These are phyloP conservation scores for Oryzaephilus surinamensis DNA, from an alignment of 1,140 invertebrate genomes.

Conservation along the genomic window DNA sequence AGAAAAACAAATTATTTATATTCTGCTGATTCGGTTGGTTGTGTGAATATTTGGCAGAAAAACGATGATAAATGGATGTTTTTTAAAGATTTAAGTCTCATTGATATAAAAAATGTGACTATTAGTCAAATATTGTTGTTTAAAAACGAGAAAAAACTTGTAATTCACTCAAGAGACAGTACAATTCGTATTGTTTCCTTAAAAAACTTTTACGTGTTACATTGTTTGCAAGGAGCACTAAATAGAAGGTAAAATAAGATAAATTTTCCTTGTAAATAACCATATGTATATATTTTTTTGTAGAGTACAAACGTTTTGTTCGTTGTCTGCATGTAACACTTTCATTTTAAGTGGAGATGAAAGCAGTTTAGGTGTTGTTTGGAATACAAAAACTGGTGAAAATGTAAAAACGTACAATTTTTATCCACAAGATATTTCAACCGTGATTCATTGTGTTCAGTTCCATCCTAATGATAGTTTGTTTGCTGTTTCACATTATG, in stretches of 20 bases:
- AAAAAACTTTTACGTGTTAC: constrained; percentile 16
- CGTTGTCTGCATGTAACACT: constrained; percentile 15
- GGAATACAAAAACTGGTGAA: constrained; percentile 20
- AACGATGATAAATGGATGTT: constrained; percentile 19
- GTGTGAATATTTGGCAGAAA: constrained; percentile 27
- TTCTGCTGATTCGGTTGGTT: constrained; percentile 26
- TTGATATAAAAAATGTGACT: constrained; percentile 22
- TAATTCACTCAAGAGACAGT: constrained; percentile 29
- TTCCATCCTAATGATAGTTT: constrained; percentile 20
- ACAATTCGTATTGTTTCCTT: constrained; percentile 24
- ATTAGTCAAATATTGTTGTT: constrained; percentile 31
- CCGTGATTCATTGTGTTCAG: constrained; percentile 14
- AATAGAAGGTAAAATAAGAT: constrained; percentile 13
- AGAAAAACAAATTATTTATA: constrained; percentile 19
- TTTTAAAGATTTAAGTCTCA: constrained; percentile 21
- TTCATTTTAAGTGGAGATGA: constrained; percentile 18
- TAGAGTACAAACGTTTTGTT: constrained; percentile 20
- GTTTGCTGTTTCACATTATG: constrained; percentile 18
- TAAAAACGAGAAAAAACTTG: constrained; percentile 21
- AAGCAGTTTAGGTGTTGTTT: constrained; percentile 18
- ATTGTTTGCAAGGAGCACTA: constrained; percentile 19
- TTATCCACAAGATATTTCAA: constrained; percentile 7
- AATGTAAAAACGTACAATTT: constrained; percentile 12
- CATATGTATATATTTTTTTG: constrained; percentile 9
- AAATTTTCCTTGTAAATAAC: not conserved